Percentiles rank a stretch among this genome's conserved stretches.
These are phyloP conservation scores for Pammene aurita DNA, from an alignment of 2,888 invertebrate genomes.

Conservation along the genomic window DNA sequence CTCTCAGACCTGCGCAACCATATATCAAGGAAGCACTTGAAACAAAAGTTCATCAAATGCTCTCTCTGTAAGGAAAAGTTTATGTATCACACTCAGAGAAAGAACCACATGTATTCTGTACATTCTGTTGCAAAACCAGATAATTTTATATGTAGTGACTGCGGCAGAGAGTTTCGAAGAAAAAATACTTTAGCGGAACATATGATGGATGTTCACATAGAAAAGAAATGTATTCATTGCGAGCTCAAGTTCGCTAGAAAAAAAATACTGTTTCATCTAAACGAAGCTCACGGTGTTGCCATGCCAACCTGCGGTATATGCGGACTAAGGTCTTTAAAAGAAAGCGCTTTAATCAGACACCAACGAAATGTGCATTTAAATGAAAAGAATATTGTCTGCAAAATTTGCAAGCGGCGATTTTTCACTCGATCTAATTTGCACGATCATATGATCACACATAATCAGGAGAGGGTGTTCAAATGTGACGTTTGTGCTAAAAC, in stretches of 20 bases:
- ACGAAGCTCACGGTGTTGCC: constrained; percentile 49
- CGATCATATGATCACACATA: constrained; percentile 52
- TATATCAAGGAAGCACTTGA: constrained; percentile 47
- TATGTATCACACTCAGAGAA: constrained; percentile 52
- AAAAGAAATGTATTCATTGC: constrained; percentile 47
- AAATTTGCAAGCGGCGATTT: constrained; percentile 52
- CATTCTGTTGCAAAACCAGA: constrained; percentile 42
- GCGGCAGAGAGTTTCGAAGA: constrained; percentile 48
- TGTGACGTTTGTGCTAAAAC: constrained; percentile 46
- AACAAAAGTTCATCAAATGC: constrained; percentile 50
- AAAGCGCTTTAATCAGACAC: constrained; percentile 47
- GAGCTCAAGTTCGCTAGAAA: constrained; percentile 45
- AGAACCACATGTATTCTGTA: constrained; percentile 39
- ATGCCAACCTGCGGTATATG: constrained; percentile 55
- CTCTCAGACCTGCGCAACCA: constrained; percentile 50
- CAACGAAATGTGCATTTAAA: constrained; percentile 52
- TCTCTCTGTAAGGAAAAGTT: constrained; percentile 48
- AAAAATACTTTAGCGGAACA: constrained; percentile 51
- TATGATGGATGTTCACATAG: constrained; percentile 48
- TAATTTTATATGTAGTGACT: constrained; percentile 45
- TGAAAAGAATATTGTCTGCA: constrained; percentile 50
- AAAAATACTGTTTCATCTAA: constrained; percentile 48
- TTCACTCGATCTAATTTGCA: constrained; percentile 47
- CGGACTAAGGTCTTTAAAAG: constrained; percentile 43
- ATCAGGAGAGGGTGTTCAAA: constrained; percentile 44